phyloP scores from a whole-genome alignment of 2,113 vertebrate species.

The Tauraco erythrolophus region DNA sequence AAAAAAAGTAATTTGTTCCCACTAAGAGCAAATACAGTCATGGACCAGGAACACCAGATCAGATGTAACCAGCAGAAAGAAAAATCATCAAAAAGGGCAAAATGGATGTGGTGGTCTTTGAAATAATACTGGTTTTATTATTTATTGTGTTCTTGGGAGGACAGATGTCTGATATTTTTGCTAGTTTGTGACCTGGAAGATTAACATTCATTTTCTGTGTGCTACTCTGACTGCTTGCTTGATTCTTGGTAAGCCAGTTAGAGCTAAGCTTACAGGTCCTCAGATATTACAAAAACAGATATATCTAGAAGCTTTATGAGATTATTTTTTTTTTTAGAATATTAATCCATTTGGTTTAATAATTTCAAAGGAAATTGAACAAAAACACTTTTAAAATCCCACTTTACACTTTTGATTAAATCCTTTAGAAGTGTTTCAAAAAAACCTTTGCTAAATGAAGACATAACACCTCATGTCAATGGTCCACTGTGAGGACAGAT shows the following conservation, averaged over 20 bases:
- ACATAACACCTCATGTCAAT: not conserved
- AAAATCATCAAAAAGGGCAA: not conserved
- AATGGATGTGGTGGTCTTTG: not conserved
- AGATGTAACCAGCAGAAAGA: not conserved
- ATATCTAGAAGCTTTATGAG: not conserved
- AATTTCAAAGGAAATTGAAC: not conserved
- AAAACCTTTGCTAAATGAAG: not conserved
- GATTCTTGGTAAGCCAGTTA: not conserved
- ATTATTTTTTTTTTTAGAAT: not conserved
- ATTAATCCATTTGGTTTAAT: not conserved
- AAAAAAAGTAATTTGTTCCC: not conserved
- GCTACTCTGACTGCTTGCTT: not conserved
- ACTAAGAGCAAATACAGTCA: not conserved
- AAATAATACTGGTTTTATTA: not conserved
- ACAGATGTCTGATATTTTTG: not conserved
- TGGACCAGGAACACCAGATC: not conserved
- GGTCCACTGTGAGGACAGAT: not conserved
- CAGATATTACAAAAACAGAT: not conserved
- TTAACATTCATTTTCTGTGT: not conserved
- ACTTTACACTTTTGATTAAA: not conserved
- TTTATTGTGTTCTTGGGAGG: not conserved
- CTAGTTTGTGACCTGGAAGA: not conserved
- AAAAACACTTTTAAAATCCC: not conserved
- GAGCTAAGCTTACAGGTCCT: not conserved
- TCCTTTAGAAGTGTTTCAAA: not conserved